Base-by-base conservation (phyloP, 2,888 invertebrate genomes). In the Parnassius orleans region DNA sequence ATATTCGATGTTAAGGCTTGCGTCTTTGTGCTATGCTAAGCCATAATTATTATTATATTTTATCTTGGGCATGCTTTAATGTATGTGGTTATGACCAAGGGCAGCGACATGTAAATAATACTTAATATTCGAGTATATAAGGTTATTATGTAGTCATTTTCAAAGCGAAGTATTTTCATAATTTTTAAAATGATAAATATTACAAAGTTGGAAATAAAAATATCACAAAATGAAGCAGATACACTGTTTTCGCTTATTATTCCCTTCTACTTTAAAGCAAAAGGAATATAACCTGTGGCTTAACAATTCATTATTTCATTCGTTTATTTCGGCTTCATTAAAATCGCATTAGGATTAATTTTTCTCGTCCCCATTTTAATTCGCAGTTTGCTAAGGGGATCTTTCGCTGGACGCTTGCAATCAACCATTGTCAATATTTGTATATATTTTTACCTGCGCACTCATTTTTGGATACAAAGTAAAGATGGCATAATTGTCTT, bases 331-430 rank as follows among this genome's bases (percentile, higher is more conserved):
- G 82, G 84, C 86, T 90, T 91, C 90, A 91, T 91, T 91, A 91
- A 91, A 90, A 90, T 90, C 90, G 90, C 87, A 90, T 91, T 91
- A 90, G 90, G 91, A 90, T 91, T 91, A 91, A 88, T 91, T 90
- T 90, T 90, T 90, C 88, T 87, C 90, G 85, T 89, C 86, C 90
- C 87, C 79, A 80, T 88, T 90, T 90, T 87, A 89, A 90, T 89
- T 90, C 85, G 79, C 84, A 83, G 87, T 86, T 87, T 84, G 86
- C 87, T 79, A 79, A 87, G 87, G 90, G 88, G 87, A 84, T 87
- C 77, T 67, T 48, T 72, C 76, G 81, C 79, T 78, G 83, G 87
- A 81, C 86, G 82, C 76, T 78, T 84, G 87, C 89, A 90, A 90
- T 91, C 90, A 85, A 83, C 87, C 78, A 84, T 76, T 83, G 90